Percentiles rank a stretch among this genome's conserved stretches.
Evolutionary conservation across 2,888 invertebrate genomes (phyloP).

Genomic region (Andrena trimmerana): DNA sequence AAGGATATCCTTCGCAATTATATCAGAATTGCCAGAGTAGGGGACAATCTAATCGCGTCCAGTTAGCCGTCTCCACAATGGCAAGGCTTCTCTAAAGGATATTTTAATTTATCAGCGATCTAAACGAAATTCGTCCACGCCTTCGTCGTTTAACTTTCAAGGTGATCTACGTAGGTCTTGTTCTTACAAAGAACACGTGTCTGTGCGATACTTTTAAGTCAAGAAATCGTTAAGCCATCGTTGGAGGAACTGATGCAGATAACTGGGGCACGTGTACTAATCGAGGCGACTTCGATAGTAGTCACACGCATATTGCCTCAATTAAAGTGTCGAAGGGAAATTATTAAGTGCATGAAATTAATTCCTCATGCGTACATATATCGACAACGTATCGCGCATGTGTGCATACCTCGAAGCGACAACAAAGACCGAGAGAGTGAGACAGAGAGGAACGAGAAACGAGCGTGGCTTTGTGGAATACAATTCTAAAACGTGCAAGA

Average conservation of each 20-base stretch:
- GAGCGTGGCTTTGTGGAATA: too few species aligned
- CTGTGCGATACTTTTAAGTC: not conserved
- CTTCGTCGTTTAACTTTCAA: not conserved
- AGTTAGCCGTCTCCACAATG: conserved; percentile 21
- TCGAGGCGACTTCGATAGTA: conserved; percentile 6
- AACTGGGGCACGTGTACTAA: not conserved
- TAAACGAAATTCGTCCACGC: conserved; percentile 7
- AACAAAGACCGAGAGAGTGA: not conserved
- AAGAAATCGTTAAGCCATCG: not conserved
- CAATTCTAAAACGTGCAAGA: not conserved
- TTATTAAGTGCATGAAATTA: conserved; percentile 1
- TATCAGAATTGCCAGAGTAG: not conserved
- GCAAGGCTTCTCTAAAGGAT: conserved; percentile 6
- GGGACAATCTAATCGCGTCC: conserved; percentile 13
- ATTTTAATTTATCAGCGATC: conserved; percentile 17
- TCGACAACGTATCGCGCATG: not conserved
- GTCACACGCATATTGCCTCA: not conserved
- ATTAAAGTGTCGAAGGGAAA: conserved; percentile 15
- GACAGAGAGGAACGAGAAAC: not conserved
- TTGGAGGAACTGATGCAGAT: not conserved
- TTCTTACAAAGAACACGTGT: not conserved
- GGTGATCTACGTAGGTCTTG: not conserved
- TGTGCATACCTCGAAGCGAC: not conserved
- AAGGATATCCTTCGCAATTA: conserved; percentile 5
- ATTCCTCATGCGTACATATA: not conserved